phyloP scores from a whole-genome alignment of 2,113 vertebrate genomes.

The Pseudolaguvia tuberculata region DNA sequence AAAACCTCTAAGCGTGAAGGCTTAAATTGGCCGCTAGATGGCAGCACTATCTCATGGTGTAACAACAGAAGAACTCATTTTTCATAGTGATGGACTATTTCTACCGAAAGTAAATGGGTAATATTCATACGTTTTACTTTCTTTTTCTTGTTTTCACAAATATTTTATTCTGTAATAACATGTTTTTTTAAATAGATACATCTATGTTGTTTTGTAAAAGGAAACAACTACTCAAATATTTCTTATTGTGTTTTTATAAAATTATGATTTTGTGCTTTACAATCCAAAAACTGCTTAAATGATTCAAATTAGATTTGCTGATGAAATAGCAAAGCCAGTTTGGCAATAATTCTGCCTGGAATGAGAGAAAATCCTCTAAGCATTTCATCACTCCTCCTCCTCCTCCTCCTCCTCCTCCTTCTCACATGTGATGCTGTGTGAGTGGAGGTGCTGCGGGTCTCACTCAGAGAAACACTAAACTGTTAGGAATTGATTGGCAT shows the following conservation, averaged over 20 bases:
- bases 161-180: neutral
- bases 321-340: slow-evolving; percentile 28
- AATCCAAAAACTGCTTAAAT: neutral
- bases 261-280: neutral
- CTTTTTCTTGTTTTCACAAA: neutral
- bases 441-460: neutral
- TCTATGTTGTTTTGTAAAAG: neutral
- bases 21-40: slow-evolving; percentile 22
- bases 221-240: neutral
- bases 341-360: slow-evolving; percentile 1
- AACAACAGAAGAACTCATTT: neutral
- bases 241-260: neutral
- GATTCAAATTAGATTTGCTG: slow-evolving; percentile 11
- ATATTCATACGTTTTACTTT: neutral
- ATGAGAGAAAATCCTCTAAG: neutral
- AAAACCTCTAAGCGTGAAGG: neutral
- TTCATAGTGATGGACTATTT: neutral
- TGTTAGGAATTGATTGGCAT: slow-evolving; percentile 44
- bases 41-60: slow-evolving; percentile 8
- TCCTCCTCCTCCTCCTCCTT: slow-evolving; percentile 23
- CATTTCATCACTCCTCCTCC: slow-evolving; percentile 38
- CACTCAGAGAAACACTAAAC: slow-evolving; percentile 26
- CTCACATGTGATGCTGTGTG: neutral
- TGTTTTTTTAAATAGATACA: neutral
- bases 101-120: neutral